Conservation (phyloP, 2,113 vertebrate species). For the Ginglymostoma cirratum region DNA sequence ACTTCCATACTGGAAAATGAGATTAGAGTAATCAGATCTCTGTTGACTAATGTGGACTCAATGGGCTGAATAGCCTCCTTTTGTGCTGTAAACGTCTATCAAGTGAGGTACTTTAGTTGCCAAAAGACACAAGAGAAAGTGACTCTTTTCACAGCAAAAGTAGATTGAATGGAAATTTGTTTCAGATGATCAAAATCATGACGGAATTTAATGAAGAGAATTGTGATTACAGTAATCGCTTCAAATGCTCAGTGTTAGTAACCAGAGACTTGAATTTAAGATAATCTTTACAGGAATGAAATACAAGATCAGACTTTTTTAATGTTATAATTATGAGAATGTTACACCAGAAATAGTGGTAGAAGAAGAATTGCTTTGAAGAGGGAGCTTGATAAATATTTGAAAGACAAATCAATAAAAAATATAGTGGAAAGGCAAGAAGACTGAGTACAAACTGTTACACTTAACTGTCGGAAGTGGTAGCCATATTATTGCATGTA, state of each 20-base stretch:
- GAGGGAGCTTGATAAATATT: neutral
- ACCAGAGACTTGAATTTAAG: neutral
- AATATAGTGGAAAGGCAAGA: neutral
- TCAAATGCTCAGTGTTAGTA: neutral
- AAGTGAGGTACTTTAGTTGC: neutral
- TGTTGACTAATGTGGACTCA: too few relatives aligned
- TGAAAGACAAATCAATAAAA: neutral
- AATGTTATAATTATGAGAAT: neutral
- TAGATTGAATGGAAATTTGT: neutral
- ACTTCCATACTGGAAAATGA: too few relatives aligned
- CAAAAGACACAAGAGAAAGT: neutral
- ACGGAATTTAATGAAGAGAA: neutral
- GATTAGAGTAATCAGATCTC: too few relatives aligned
- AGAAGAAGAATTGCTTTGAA: neutral
- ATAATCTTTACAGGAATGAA: neutral
- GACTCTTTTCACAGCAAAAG: neutral
- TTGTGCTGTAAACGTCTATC: too few relatives aligned
- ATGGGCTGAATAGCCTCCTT: too few relatives aligned
- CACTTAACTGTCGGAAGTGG: neutral
- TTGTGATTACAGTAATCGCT: neutral
- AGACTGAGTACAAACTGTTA: neutral
- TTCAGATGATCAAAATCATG: neutral
- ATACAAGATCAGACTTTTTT: neutral
- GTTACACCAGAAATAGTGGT: neutral
- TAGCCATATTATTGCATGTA: neutral